Percentiles rank a stretch among this genome's conserved stretches.
Conservation (phyloP, 2,888 invertebrate species). For the Hyposoter didymator region DNA sequence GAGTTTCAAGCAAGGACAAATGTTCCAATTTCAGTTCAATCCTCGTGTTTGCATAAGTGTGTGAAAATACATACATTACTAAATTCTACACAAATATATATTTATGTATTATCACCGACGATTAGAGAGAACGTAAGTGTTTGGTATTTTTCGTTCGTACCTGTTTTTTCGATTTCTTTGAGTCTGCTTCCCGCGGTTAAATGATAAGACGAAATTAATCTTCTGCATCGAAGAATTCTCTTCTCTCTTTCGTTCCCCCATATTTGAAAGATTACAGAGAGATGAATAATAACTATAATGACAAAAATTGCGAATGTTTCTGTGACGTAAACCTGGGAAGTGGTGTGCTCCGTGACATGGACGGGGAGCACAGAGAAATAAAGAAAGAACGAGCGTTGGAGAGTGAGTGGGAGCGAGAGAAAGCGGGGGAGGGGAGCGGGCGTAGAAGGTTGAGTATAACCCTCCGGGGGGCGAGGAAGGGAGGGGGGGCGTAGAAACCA, state of each 20-base stretch:
- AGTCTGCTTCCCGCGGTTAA: constrained; percentile 11
- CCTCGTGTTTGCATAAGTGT: constrained; percentile 53
- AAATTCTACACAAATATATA: background rate
- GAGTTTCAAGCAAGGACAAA: constrained; percentile 49
- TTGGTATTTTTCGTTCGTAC: background rate
- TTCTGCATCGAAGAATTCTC: constrained; percentile 32
- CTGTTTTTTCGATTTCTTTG: background rate
- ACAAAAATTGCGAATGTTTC: constrained; percentile 44
- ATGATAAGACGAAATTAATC: constrained; percentile 30
- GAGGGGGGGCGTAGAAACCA: constrained; percentile 24
- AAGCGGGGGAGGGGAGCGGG: constrained; percentile 26
- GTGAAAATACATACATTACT: background rate
- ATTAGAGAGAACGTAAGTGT: background rate
- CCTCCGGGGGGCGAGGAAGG: constrained; percentile 20
- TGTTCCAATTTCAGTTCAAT: constrained; percentile 45
- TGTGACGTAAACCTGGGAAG: constrained; percentile 56
- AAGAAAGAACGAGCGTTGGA: constrained; percentile 15
- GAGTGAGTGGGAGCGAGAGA: background rate
- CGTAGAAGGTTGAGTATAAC: constrained; percentile 43
- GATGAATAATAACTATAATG: constrained; percentile 22
- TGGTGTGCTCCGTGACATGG: constrained; percentile 10
- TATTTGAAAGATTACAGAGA: constrained; percentile 4
- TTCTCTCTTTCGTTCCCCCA: constrained; percentile 1
- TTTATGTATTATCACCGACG: background rate
- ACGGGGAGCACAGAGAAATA: constrained; percentile 28